Base-by-base conservation (phyloP, 2,888 invertebrate species). In the Odontocolon sp. region DNA sequence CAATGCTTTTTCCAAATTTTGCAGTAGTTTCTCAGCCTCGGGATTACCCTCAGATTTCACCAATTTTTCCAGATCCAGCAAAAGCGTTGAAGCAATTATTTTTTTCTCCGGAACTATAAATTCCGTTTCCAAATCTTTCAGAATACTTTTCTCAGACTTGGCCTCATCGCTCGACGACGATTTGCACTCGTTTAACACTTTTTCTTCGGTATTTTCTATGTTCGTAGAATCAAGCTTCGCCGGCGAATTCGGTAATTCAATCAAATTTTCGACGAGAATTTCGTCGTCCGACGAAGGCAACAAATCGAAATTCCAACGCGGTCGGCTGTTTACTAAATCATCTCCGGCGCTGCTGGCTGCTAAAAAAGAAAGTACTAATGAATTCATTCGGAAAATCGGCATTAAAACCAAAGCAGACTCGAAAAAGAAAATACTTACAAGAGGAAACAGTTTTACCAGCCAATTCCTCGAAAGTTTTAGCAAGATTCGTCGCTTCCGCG, bases 251-350 rank as follows among this genome's bases (percentile, higher is more conserved):
- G 85, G 83, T 11, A 89, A 79, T 36, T 87, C 87, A 52, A 89
- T 89, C 42, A 89, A 81, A 81, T 89, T 83, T 50, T 84, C 83
- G 31, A 84, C 82, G 21, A 67, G 23, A 31, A 59, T 66, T 61
- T 87, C 88, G 69, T 87, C 86, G 64, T 89, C 89, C 40, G 86
- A 88, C 23, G 79, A 80, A 31, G 88, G 87, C 66, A 87, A 72
- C 33, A 84, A 56, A 42, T 87, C 84, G 47, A 86, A 88, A 33
- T 83, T 83, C 81, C 86, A 83, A 14, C 77, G 75, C 21, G 80
- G 78, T 75, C 84, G 83, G 40, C 64, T 85, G 18, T 83, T 81
- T n/a, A 88, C 45, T 8, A 87, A 78, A 72, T 88, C 87, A 50
- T 87, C 86, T 2, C 67, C 75, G 66, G 67, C 79, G 52, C 70